These are phyloP conservation scores for Cygnus atratus DNA, from an alignment of 2,113 vertebrate species.

Conservation along the genomic window DNA sequence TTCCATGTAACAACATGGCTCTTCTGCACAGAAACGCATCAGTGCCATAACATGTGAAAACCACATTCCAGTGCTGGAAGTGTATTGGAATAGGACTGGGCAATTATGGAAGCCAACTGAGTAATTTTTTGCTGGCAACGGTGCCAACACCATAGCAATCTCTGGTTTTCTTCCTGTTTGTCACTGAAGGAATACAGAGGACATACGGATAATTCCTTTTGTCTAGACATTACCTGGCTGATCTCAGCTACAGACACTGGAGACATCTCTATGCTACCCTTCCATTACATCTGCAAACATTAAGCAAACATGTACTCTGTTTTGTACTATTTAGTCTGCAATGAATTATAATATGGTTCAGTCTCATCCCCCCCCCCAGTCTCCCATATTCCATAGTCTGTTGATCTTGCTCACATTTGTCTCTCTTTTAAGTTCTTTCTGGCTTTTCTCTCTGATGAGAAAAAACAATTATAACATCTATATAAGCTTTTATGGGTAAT, in stretches of 20 bases:
- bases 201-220: not conserved
- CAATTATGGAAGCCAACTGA: rapidly evolving
- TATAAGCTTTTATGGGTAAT: not conserved
- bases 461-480: not conserved
- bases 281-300: not conserved
- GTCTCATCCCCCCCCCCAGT: too few relatives aligned
- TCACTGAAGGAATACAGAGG: not conserved
- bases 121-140: not conserved
- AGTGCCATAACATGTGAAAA: not conserved
- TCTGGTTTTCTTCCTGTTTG: not conserved
- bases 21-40: not conserved
- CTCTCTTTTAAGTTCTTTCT: not conserved
- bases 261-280: not conserved
- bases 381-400: not conserved
- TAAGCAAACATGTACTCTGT: not conserved
- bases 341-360: not conserved
- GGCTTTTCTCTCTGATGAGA: not conserved
- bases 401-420: not conserved
- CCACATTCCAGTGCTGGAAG: not conserved
- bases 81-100: not conserved
- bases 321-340: not conserved
- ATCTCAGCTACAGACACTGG: not conserved
- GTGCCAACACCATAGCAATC: not conserved
- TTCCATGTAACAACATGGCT: not conserved
- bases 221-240: not conserved